Evolutionary conservation across 2,888 invertebrate species (phyloP), one percentile per base, ranked within the genome.

Genomic region (Brenthis daphne): DNA sequence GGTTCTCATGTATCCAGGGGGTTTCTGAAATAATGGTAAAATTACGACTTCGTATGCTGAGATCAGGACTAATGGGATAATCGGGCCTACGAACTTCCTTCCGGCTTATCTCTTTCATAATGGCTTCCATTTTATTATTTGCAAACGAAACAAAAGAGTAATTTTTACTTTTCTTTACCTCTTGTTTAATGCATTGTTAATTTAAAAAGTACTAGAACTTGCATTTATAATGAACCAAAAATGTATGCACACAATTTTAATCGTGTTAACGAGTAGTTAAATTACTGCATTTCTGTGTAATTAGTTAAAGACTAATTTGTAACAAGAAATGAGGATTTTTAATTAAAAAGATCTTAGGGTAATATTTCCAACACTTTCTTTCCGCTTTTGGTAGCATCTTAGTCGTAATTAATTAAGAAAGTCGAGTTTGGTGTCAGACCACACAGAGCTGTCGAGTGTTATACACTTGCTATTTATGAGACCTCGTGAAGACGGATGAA

Each of bases 401-500:
- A 66, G 54, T 55, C 33, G 61, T 63, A 47, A 67, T 67, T 67
- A 67, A 67, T 67, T 67, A 56, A 56, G 67, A 67, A 67, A 56
- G 37, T 56, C 67, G 56, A 61, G 61, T 67, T 67, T 43, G 61
- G 61, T 50, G 67, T 67, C 50, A 61, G 56, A 63, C 67, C 67
- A 67, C 56, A 67, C 67, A 51, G 67, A 67, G 55, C 67, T 63
- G 60, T 67, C 61, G 67, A 24, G 56, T 67, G 67, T 67, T 61
- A 67, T 63, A 63, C 61, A 71, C 55, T 63, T 61, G 67, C 61
- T 67, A 67, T 69, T 70, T 69, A 66, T 60, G 64, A 86, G 85
- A 86, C 79, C 82, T 78, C 78, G 78, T 71, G 75, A 87, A 88
- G 89, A 87, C 83, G 85, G 85, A 88, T 88, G 57, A 58, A 71